These are phyloP conservation scores for Chlorops oryzae DNA, from an alignment of 1,140 invertebrate species.

Conservation along the genomic window DNA sequence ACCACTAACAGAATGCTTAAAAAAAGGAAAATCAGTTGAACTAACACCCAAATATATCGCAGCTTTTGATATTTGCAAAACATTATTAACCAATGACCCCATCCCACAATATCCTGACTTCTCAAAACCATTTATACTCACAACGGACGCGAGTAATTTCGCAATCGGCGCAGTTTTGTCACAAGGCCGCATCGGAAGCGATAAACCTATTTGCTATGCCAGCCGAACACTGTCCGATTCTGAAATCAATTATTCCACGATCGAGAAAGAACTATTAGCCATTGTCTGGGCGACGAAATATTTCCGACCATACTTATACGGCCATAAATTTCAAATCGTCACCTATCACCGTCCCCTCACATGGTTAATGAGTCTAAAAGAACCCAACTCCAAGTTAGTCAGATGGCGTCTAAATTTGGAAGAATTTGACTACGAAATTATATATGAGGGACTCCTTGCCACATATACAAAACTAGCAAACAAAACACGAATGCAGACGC, in stretches of 20 bases:
- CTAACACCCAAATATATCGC: slow-evolving; percentile 13
- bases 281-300: slow-evolving; percentile 41
- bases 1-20: slow-evolving; percentile 16
- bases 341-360: slow-evolving; percentile 51
- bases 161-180: slow-evolving; percentile 39
- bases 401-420: slow-evolving; percentile 4
- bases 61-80: slow-evolving; percentile 28
- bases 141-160: slow-evolving; percentile 31
- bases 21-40: slow-evolving; percentile 11
- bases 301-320: slow-evolving; percentile 34
- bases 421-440: slow-evolving; percentile 9
- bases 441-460: too few relatives aligned
- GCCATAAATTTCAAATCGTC: slow-evolving; percentile 11
- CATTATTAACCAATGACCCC: slow-evolving; percentile 28
- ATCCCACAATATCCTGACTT: slow-evolving; percentile 41
- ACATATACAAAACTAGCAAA: slow-evolving; percentile 9
- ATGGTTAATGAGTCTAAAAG: slow-evolving; percentile 6
- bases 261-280: slow-evolving; percentile 49
- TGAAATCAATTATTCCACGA: slow-evolving; percentile 44
- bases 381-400: neutral
- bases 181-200: slow-evolving; percentile 24
- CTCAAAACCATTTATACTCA: slow-evolving; percentile 31
- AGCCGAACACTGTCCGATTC: slow-evolving; percentile 31
- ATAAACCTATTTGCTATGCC: slow-evolving; percentile 35
- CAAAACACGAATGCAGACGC: slow-evolving; percentile 7